phyloP scores from a whole-genome alignment of 2,888 invertebrate genomes.

The Drosophila monieri region DNA sequence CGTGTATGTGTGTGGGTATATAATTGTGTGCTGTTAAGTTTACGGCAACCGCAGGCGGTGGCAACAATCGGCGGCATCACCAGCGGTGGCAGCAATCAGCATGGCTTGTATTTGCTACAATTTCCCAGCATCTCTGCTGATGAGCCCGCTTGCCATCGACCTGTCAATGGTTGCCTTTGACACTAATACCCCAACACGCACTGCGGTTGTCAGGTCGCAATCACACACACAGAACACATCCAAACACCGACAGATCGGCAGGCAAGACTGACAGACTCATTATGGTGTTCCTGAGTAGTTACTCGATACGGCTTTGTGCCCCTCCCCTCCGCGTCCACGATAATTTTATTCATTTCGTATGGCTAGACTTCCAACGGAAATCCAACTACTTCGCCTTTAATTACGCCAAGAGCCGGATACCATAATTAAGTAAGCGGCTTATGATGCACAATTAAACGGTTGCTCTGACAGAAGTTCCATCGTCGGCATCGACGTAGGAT shows the following conservation, averaged over 20 bases:
- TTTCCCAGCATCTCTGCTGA: conserved; percentile 37
- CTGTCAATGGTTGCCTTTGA: conserved; percentile 61
- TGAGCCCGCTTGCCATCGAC: conserved; percentile 50
- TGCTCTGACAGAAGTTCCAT: conserved; percentile 40
- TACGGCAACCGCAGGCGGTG: conserved; percentile 67
- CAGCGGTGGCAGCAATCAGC: conserved; percentile 22
- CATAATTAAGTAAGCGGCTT: conserved; percentile 66
- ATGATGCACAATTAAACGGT: conserved; percentile 63
- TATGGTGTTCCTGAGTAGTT: conserved; percentile 50
- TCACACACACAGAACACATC: conserved; percentile 7
- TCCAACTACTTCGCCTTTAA: conserved; percentile 42
- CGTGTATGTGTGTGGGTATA: conserved; percentile 35
- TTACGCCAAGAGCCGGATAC: conserved; percentile 29
- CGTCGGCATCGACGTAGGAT: conserved; percentile 7
- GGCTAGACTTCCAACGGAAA: conserved; percentile 30
- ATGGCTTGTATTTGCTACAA: conserved; percentile 50
- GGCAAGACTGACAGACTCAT: conserved; percentile 29
- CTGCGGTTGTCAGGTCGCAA: conserved; percentile 36
- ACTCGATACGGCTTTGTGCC: conserved; percentile 32
- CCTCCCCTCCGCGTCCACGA: conserved; percentile 30
- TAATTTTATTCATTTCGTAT: conserved; percentile 65
- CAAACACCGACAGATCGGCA: conserved; percentile 6
- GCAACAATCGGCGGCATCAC: conserved; percentile 59
- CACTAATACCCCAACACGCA: conserved; percentile 58
- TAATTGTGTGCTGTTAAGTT: conserved; percentile 78